Percentiles rank a stretch among this genome's conserved stretches.
Conservation (phyloP, 92 coral and sea anemone genomes). For the Siderastrea siderea region DNA sequence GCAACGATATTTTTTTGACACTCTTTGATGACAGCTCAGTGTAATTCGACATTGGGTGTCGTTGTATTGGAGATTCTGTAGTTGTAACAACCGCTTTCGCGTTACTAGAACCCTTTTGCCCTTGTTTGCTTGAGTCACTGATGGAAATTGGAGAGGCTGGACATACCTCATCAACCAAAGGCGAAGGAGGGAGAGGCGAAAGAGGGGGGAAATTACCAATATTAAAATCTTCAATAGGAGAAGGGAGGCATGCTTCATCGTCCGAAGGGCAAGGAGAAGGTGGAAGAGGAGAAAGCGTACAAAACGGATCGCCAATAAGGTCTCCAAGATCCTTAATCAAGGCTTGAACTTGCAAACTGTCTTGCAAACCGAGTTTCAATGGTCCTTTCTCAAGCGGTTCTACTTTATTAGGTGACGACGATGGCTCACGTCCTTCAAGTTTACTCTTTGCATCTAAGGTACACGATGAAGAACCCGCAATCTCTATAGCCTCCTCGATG, state of each 20-base stretch:
- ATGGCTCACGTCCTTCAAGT: neutral
- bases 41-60: neutral
- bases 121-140: neutral
- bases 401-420: neutral
- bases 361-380: neutral
- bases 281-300: conserved; percentile 69
- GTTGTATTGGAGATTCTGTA: neutral
- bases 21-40: conserved; percentile 1
- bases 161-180: conserved; percentile 16
- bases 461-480: too few relatives aligned
- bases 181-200: conserved; percentile 72
- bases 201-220: conserved; percentile 41
- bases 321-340: conserved; percentile 13
- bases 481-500: neutral
- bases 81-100: neutral
- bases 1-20: neutral
- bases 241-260: neutral
- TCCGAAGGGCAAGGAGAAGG: conserved; percentile 60
- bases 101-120: neutral
- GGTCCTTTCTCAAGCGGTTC: neutral
- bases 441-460: neutral
- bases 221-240: conserved; percentile 8
- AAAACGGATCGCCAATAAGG: conserved; percentile 6
- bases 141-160: neutral
- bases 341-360: neutral